Conservation (phyloP, 2,888 invertebrate species). For the Tachina fera region DNA sequence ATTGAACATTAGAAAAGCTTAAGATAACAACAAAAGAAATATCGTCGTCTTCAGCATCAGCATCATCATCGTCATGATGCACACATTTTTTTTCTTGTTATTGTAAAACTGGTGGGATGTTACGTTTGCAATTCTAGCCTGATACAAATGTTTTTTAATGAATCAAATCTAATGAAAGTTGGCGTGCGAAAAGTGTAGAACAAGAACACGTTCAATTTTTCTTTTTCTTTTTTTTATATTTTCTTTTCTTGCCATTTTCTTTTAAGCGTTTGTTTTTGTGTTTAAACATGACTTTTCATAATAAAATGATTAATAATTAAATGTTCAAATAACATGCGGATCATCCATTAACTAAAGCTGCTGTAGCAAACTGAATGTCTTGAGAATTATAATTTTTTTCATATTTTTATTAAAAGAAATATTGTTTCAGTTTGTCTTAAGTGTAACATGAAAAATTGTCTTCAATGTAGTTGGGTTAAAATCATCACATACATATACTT, state of each 20-base stretch:
- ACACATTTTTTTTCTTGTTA: neutral
- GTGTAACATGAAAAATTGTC: conserved; percentile 46
- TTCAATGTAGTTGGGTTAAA: neutral
- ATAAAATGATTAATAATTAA: conserved; percentile 71
- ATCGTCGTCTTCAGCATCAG: conserved; percentile 28
- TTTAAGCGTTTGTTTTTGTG: conserved; percentile 51
- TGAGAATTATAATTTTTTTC: neutral
- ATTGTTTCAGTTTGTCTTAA: conserved; percentile 33
- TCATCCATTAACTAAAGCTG: conserved; percentile 43
- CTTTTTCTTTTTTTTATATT: neutral
- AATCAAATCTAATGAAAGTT: conserved; percentile 61
- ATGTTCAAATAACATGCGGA: conserved; percentile 62
- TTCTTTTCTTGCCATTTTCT: neutral
- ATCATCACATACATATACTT: conserved; percentile 32
- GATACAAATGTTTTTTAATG: conserved; percentile 51
- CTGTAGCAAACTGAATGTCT: conserved; percentile 13
- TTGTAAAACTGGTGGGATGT: conserved; percentile 21
- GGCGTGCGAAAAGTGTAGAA: conserved; percentile 57
- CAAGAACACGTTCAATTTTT: conserved; percentile 49
- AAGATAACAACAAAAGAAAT: conserved; percentile 47
- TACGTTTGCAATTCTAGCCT: conserved; percentile 29
- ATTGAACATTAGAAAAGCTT: conserved; percentile 58
- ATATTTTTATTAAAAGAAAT: conserved; percentile 11
- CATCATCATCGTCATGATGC: conserved; percentile 20
- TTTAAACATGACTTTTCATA: conserved; percentile 66